These are phyloP conservation scores for Danio aesculapii DNA, from an alignment of 2,797 vertebrate species.

Conservation along the genomic window DNA sequence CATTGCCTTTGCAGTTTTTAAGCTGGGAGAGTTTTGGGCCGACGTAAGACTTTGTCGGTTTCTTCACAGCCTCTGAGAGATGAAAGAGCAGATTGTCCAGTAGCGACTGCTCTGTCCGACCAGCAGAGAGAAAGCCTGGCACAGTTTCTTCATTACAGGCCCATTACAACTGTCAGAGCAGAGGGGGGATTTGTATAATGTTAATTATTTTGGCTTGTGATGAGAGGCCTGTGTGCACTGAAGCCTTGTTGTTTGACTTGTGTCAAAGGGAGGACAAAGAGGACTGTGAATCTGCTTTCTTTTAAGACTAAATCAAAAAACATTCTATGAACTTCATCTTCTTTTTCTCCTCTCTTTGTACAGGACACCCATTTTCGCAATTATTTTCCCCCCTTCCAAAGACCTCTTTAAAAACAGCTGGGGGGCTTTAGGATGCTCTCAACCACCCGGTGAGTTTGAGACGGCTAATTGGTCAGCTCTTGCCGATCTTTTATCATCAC, in stretches of 20 bases:
- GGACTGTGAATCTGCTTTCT: constrained; percentile 53
- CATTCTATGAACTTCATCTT: constrained; percentile 54
- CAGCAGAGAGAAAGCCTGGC: constrained; percentile 67
- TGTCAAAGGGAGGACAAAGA: constrained; percentile 44
- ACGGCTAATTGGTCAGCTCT: constrained; percentile 32
- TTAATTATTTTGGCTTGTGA: constrained; percentile 68
- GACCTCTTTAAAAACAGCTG: constrained; percentile 48
- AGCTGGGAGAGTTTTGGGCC: constrained; percentile 77
- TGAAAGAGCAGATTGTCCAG: constrained; percentile 76
- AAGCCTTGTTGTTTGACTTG: constrained; percentile 49
- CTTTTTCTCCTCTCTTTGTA: constrained; percentile 20
- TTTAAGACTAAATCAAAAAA: constrained; percentile 59
- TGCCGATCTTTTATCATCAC: constrained; percentile 18
- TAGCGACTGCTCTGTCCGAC: constrained; percentile 67
- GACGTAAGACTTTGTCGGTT: constrained; percentile 76
- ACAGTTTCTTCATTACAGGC: constrained; percentile 66
- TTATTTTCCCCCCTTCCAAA: not conserved
- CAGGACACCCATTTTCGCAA: constrained; percentile 6
- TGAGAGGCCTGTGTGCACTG: constrained; percentile 61
- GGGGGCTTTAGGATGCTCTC: constrained; percentile 31
- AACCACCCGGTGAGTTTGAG: constrained; percentile 41
- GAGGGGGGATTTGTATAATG: constrained; percentile 63
- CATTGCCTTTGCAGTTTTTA: constrained; percentile 70
- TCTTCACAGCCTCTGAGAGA: constrained; percentile 71
- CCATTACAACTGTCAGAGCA: constrained; percentile 59